Conservation (phyloP, 2,888 invertebrate genomes). For the Dysmachus trigonus region DNA sequence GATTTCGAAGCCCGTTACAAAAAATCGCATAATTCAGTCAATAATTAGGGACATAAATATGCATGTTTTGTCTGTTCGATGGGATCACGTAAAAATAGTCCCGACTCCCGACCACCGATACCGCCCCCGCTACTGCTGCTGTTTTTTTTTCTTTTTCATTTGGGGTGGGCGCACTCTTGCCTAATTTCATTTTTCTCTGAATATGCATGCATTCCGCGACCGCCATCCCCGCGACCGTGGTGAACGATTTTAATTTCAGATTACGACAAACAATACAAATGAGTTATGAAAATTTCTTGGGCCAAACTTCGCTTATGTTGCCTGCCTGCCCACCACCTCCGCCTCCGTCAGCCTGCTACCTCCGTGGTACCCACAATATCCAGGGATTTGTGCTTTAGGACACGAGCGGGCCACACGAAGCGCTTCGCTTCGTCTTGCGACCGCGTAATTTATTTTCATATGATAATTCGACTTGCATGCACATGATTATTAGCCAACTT, state of each 20-base stretch:
- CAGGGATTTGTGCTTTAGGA: background rate
- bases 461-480: constrained; percentile 44
- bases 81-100: constrained; percentile 45
- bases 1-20: constrained; percentile 31
- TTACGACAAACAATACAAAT: constrained; percentile 51
- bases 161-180: constrained; percentile 41
- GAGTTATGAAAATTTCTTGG: constrained; percentile 50
- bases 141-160: background rate
- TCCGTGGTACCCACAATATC: background rate
- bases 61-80: constrained; percentile 49
- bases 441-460: constrained; percentile 45
- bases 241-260: constrained; percentile 51
- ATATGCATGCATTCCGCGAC: constrained; percentile 45
- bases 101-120: background rate
- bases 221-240: constrained; percentile 2
- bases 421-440: constrained; percentile 38
- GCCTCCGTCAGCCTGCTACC: background rate
- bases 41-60: constrained; percentile 51
- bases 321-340: background rate
- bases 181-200: constrained; percentile 49
- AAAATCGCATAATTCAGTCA: constrained; percentile 49
- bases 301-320: constrained; percentile 32
- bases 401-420: constrained; percentile 6
- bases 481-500: constrained; percentile 39
- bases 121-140: background rate